Base-by-base conservation (phyloP, 2,888 invertebrate genomes). In the Calliopum simillimum region DNA sequence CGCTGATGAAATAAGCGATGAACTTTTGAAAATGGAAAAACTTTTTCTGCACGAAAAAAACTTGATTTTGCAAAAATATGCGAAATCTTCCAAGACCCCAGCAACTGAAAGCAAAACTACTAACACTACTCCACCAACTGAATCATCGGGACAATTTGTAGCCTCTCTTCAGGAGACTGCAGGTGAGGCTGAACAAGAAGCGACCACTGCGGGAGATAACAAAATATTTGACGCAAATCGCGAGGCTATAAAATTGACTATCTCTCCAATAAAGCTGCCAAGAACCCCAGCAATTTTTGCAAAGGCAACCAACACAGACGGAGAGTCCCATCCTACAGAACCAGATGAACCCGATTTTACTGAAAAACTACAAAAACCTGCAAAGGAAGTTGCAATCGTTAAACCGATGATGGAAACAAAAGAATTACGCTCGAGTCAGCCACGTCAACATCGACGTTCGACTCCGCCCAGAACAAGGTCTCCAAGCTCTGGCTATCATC, bases 151-250 rank as follows among this genome's bases (percentile, higher is more conserved):
- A 4, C 68, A 61, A 43, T 68, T 70, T 61, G 71, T 71, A 8
- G 69, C 69, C 5, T 69, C 43, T 19, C 67, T 71, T 14, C 70
- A 72, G 56, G 69, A 71, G 25, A 55, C 71, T 16, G 49, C 56
- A 19, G 41, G 11, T 12, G 49, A 56, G 33, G 12, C 4, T 59
- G 67, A n/a, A 56, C 69, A 16, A 4, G 23, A 41, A 70, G 46
- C 13, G 16, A 21, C 72, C 1, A 74, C 72, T 3, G 56, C 59
- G 1, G 75, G 78, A 1, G 79, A 80, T 1, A 80, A 80, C 53
- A 83, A 80, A 49, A 85, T 86, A 3, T 85, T 85, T 51, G 81
- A 84, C 74, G 76, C 78, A 4, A 86, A 85, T 74, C 82, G 86
- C 5, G 85, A 85, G 71, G 79, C 84, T 5, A 85, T 85, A 21